A percentile compares a stretch with the other conserved stretches of the same genome.
Evolutionary conservation across 2,113 vertebrate genomes (phyloP).

Genomic region (Grammomys surdaster): DNA sequence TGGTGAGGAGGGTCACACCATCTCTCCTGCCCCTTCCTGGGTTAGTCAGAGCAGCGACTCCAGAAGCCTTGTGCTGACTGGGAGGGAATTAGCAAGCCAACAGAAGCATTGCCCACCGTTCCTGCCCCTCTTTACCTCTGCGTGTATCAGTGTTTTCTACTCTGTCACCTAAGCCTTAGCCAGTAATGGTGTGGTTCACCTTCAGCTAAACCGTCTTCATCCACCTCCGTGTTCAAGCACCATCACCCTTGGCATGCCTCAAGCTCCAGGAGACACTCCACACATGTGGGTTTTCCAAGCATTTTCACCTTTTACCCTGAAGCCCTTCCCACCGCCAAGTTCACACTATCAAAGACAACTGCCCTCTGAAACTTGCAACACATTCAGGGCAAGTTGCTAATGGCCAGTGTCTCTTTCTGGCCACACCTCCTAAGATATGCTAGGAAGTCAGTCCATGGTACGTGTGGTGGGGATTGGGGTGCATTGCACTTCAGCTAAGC

Average conservation of each 20-base stretch:
- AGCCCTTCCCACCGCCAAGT: not conserved
- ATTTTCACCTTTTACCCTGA: not conserved
- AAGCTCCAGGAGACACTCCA: not conserved
- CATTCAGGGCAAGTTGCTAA: not conserved
- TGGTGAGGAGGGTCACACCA: not conserved
- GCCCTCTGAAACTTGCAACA: not conserved
- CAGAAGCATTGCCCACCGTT: not conserved
- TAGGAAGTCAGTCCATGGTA: not conserved
- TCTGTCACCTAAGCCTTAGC: not conserved
- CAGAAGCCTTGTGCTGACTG: not conserved
- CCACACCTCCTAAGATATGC: not conserved
- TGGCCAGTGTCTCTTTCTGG: not conserved
- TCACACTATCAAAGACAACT: not conserved
- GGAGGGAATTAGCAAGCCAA: not conserved
- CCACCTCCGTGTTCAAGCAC: not conserved
- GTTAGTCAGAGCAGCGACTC: slow-evolving; percentile 35
- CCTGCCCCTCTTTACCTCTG: not conserved
- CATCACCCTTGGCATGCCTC: not conserved
- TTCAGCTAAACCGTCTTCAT: not conserved
- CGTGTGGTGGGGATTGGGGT: too few species aligned
- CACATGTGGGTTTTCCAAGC: not conserved
- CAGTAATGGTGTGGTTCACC: not conserved
- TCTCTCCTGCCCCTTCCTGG: slow-evolving; percentile 6
- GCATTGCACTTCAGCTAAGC: not conserved
- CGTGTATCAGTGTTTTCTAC: not conserved